A percentile compares a stretch with the other conserved stretches of the same genome.
phyloP scores from a whole-genome alignment of 1,140 invertebrate species.

The Hestina assimilis region DNA sequence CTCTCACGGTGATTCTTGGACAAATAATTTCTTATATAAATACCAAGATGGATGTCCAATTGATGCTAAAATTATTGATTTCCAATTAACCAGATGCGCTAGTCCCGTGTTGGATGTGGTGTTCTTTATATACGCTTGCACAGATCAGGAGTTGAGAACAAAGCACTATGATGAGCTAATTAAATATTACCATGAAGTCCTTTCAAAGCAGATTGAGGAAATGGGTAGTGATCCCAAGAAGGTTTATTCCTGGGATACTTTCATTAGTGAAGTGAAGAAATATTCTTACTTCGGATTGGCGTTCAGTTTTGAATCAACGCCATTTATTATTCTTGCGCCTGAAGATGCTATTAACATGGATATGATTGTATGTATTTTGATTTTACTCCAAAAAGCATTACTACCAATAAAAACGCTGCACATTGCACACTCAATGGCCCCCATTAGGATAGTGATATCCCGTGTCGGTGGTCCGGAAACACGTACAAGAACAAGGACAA shows the following conservation, averaged over 20 bases:
- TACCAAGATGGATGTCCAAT: slow-evolving; percentile 64
- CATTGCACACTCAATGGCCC: no score
- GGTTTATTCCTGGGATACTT: slow-evolving; percentile 78
- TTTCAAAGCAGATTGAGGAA: slow-evolving; percentile 77
- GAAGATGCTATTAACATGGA: slow-evolving; percentile 82
- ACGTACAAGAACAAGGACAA: no score
- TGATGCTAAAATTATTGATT: slow-evolving; percentile 83
- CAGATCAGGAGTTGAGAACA: slow-evolving; percentile 78
- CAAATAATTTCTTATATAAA: slow-evolving; percentile 84
- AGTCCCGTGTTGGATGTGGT: slow-evolving; percentile 81
- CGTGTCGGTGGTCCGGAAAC: no score
- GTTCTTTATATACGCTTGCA: slow-evolving; percentile 83
- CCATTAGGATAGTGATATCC: no score
- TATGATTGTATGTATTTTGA: slow-evolving; percentile 61
- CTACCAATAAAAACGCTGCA: no score
- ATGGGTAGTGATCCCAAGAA: slow-evolving; percentile 81
- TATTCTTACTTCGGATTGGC: slow-evolving; percentile 80
- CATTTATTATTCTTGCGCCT: slow-evolving; percentile 80
- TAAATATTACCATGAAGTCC: slow-evolving; percentile 78
- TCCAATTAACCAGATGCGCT: slow-evolving; percentile 81
- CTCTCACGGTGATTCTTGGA: slow-evolving; percentile 86
- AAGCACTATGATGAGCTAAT: slow-evolving; percentile 80
- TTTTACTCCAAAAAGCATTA: not conserved
- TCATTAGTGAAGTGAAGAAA: slow-evolving; percentile 79
- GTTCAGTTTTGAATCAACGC: slow-evolving; percentile 82